Conservation (phyloP, 37 sponge, comb jelly and placozoan species). For the Diacarnus erythraeanus region DNA sequence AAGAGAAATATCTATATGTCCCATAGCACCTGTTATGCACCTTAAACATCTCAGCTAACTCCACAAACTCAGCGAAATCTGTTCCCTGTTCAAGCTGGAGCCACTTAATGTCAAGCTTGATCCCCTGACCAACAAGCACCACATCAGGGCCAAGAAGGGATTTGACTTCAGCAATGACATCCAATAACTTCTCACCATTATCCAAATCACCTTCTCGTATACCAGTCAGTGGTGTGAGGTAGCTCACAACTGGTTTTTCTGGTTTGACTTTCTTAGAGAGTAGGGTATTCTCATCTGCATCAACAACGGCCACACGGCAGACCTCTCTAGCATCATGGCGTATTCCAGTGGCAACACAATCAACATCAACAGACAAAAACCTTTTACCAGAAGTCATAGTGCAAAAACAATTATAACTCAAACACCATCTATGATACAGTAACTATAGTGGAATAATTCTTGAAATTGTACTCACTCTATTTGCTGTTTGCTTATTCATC, state of each 20-base stretch:
- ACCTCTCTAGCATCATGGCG: slow-evolving; percentile 38
- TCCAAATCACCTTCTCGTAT: slow-evolving; percentile 36
- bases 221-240: slow-evolving; percentile 55
- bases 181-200: slow-evolving; percentile 6
- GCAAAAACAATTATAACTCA: no score
- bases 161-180: slow-evolving; percentile 35
- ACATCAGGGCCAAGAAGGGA: slow-evolving; percentile 34
- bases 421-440: no score
- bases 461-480: no score
- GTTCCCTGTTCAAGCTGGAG: slow-evolving; percentile 31
- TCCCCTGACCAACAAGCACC: slow-evolving; percentile 47
- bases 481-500: no score
- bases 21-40: slow-evolving; percentile 40
- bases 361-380: slow-evolving; percentile 38
- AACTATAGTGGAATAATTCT: no score
- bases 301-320: slow-evolving; percentile 37
- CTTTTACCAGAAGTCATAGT: slow-evolving; percentile 5
- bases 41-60: slow-evolving; percentile 47
- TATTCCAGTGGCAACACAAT: slow-evolving; percentile 44
- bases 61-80: slow-evolving; percentile 23
- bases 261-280: slow-evolving; percentile 28
- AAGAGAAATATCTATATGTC: slow-evolving; percentile 16
- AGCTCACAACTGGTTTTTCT: slow-evolving; percentile 27
- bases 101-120: slow-evolving; percentile 38
- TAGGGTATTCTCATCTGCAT: slow-evolving; percentile 16